Base-by-base conservation (phyloP, 2,797 vertebrate species). In the Alca torda region DNA sequence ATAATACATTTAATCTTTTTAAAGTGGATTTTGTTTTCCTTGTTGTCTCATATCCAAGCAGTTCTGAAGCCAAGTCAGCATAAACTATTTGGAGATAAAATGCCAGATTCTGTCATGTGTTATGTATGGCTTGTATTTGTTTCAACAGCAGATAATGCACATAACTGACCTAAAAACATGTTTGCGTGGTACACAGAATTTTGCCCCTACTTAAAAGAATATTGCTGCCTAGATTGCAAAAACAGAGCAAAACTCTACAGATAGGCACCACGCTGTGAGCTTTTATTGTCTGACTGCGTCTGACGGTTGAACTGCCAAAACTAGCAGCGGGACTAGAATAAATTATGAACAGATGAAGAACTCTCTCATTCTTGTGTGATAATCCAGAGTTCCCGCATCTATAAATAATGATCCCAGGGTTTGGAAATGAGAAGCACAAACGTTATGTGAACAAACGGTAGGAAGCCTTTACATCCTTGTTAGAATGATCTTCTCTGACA, bases 221-320 rank as follows among this genome's bases (percentile, higher is more conserved):
- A 63, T 67, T 81, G 31, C 85, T 93, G 75, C 50, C 39, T 67
- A 51, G 50, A 82, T 69, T 87, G 81, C 77, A 92, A 93, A 90
- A 96, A 6, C 26, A 30, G 15, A 75, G 39, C 20, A 90, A 84
- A 94, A 78, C 54, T 87, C 35, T 31, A 75, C 59, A 81, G 73
- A 89, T 59, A 60, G 3, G 21, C 67, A 90, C 54, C 94, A 41
- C 39, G 48, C 94, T 97, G 96, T 91, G 90, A 89, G 67, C 53
- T 91, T 95, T 96, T 93, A 95, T 95, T 97, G 72, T 92, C 89
- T 94, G 67, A 93, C 93, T 95, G 94, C 7, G 67, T 80, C 61
- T 89, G 92, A 88, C 75, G 50, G 53, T 10, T 73, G 56, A 75
- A 53, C 81, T 95, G 92, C 65, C 94, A 97, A 96, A 96, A 87